A percentile compares a stretch with the other conserved stretches of the same genome.
Evolutionary conservation across 1,140 invertebrate genomes (phyloP).

Genomic region (Drosophila seguyi): DNA sequence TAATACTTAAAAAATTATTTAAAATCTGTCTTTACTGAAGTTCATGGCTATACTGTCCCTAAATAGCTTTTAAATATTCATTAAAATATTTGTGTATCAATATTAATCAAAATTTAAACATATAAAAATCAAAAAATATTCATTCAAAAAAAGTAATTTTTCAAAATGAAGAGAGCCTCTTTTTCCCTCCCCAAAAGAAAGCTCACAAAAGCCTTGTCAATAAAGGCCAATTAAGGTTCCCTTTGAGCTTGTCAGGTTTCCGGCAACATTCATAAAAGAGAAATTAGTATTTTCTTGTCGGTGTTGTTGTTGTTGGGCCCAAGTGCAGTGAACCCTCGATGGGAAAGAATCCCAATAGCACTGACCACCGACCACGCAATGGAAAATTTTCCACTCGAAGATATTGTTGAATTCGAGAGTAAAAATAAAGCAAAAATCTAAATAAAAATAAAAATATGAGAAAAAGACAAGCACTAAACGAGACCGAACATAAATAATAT

Average conservation of each 20-base stretch:
- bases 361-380: slow-evolving; percentile 18
- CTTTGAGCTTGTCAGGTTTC: slow-evolving; percentile 38
- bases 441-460: slow-evolving; percentile 5
- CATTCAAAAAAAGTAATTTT: background rate
- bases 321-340: slow-evolving; percentile 44
- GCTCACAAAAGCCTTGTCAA: slow-evolving; percentile 39
- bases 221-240: slow-evolving; percentile 47
- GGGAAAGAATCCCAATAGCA: slow-evolving; percentile 3
- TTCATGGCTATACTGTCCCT: no score
- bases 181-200: background rate
- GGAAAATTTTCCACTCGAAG: slow-evolving; percentile 73
- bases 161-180: background rate
- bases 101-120: background rate
- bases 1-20: background rate
- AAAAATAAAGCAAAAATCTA: slow-evolving; percentile 11
- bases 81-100: background rate
- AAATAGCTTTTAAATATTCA: background rate
- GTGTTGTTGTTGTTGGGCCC: background rate
- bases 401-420: slow-evolving; percentile 52
- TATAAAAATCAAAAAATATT: background rate
- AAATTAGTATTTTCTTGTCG: slow-evolving; percentile 27
- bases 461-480: slow-evolving; percentile 5
- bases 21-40: background rate
- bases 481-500: slow-evolving; percentile 43
- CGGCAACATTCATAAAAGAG: slow-evolving; percentile 51